Conservation (phyloP, 2,113 vertebrate genomes). For the Syrmaticus mikado region DNA sequence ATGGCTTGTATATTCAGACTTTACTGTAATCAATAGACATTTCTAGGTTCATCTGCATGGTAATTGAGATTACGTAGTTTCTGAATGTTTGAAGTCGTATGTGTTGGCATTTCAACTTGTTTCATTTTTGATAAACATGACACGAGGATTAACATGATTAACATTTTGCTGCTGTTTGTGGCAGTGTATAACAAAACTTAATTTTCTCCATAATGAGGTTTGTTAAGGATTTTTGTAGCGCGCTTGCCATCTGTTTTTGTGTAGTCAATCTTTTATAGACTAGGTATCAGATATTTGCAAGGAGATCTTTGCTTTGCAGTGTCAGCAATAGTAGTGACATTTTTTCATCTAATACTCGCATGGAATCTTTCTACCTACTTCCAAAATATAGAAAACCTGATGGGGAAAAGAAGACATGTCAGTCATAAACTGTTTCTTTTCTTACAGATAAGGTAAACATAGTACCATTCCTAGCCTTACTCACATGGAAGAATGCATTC, state of each 20-base stretch:
- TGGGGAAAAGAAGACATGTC: neutral
- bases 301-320: neutral
- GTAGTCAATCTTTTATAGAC: neutral
- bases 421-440: neutral
- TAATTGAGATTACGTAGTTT: neutral
- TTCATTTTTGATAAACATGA: slow-evolving; percentile 31
- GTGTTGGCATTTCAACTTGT: slow-evolving; percentile 30
- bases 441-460: neutral
- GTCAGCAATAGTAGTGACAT: neutral
- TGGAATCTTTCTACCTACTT: neutral
- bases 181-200: neutral
- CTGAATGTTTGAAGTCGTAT: neutral
- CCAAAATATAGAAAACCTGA: neutral
- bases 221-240: slow-evolving; percentile 25
- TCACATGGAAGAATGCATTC: neutral
- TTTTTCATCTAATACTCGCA: neutral
- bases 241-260: slow-evolving; percentile 35
- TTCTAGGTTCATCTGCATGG: neutral
- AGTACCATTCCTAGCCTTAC: neutral
- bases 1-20: neutral
- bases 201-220: slow-evolving; percentile 28
- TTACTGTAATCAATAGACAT: neutral
- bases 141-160: slow-evolving; percentile 12
- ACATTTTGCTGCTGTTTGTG: slow-evolving; percentile 28
- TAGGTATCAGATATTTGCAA: neutral